Percentiles rank a stretch among this genome's conserved stretches.
phyloP scores from a whole-genome alignment of 2,888 invertebrate species.

The Scaptomyza parva region DNA sequence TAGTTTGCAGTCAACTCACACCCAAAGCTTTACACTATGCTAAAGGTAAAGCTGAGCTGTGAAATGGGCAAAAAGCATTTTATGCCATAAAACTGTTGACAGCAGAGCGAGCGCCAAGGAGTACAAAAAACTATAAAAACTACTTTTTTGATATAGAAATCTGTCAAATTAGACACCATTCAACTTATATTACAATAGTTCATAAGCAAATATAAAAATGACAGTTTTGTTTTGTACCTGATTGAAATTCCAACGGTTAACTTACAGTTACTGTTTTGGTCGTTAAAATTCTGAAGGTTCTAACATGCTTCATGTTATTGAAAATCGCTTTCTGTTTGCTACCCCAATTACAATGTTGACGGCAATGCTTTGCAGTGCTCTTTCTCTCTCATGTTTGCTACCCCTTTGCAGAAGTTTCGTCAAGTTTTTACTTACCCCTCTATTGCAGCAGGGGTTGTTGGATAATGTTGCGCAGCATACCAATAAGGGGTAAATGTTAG shows the following conservation, averaged over 20 bases:
- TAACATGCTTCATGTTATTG: conserved; percentile 41
- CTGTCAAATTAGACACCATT: neutral
- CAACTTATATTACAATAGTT: conserved; percentile 1
- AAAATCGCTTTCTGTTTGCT: conserved; percentile 16
- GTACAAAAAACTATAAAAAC: neutral
- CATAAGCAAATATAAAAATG: neutral
- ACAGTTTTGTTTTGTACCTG: conserved; percentile 4
- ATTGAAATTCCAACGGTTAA: conserved; percentile 48
- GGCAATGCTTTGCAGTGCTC: conserved; percentile 8
- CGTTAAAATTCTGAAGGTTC: conserved; percentile 12
- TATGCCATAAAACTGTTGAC: conserved; percentile 57
- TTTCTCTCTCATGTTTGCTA: conserved; percentile 13
- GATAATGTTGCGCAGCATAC: conserved; percentile 54
- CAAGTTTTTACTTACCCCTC: conserved; percentile 54
- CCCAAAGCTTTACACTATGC: conserved; percentile 55
- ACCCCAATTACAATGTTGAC: conserved; percentile 20
- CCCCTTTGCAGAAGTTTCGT: conserved; percentile 66
- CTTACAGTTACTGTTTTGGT: conserved; percentile 19
- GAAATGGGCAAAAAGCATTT: conserved; percentile 45
- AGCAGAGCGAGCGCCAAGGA: conserved; percentile 27
- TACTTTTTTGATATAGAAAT: conserved; percentile 10
- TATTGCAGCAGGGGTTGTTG: conserved; percentile 56
- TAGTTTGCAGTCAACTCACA: conserved; percentile 57
- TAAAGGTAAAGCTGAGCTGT: conserved; percentile 50
- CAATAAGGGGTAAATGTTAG: neutral